phyloP scores from a whole-genome alignment of 2,797 vertebrate genomes.

The Ceyx erithaca region DNA sequence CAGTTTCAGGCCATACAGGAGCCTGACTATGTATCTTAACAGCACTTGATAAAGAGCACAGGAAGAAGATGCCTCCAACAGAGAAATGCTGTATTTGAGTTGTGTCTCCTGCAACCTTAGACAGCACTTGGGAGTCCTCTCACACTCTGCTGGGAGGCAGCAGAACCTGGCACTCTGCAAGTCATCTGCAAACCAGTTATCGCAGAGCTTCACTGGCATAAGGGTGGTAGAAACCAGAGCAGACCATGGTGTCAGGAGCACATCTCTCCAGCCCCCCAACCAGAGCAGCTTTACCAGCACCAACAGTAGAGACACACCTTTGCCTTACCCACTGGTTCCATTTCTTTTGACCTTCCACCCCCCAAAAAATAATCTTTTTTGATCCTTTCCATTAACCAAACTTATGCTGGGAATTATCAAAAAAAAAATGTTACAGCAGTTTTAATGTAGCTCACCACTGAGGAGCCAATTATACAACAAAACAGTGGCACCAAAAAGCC shows the following conservation, averaged over 20 bases:
- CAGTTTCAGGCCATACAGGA: background rate
- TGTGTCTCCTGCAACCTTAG: accelerated
- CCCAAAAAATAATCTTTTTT: background rate
- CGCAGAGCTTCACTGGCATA: background rate
- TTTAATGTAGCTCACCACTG: background rate
- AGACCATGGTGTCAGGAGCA: background rate
- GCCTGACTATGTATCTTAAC: background rate
- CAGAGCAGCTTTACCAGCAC: background rate
- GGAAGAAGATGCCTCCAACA: background rate
- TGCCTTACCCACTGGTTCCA: background rate
- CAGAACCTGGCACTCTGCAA: background rate
- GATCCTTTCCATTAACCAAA: background rate
- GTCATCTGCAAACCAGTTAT: background rate
- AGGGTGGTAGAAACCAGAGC: background rate
- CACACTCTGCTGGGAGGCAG: background rate
- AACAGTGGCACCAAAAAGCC: background rate
- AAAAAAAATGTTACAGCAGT: background rate
- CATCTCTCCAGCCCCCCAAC: too few relatives aligned
- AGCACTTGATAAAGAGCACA: background rate
- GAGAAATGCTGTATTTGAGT: accelerated
- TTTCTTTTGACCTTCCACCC: background rate
- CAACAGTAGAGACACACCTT: background rate
- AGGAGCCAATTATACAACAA: background rate
- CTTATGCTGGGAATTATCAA: background rate
- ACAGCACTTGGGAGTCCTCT: accelerated